phyloP scores from a whole-genome alignment of 2,797 vertebrate genomes.

The Pempheris klunzingeri region DNA sequence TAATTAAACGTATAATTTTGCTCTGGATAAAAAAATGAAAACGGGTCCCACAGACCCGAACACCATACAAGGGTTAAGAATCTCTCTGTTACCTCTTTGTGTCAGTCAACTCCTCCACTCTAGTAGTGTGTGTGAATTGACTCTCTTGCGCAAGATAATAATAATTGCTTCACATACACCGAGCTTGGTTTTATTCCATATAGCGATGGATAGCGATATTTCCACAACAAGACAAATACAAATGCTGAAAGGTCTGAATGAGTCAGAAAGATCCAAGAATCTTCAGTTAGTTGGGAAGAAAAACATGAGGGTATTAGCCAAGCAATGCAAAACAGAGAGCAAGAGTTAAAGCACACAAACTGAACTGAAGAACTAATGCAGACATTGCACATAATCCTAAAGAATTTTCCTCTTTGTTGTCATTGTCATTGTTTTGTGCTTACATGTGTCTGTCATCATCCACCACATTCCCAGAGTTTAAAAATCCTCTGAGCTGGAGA shows the following conservation, averaged over 20 bases:
- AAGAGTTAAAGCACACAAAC: neutral
- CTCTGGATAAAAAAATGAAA: too few relatives aligned
- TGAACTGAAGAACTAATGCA: constrained; percentile 19
- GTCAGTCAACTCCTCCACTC: too few relatives aligned
- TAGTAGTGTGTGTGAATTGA: too few relatives aligned
- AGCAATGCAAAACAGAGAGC: neutral
- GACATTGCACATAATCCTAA: neutral
- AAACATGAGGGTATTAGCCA: neutral
- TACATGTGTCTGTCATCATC: constrained; percentile 57
- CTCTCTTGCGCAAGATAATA: too few relatives aligned
- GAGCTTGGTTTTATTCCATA: too few relatives aligned
- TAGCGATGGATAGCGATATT: too few relatives aligned
- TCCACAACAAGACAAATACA: too few relatives aligned
- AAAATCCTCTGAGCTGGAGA: constrained; percentile 27
- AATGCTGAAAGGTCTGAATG: neutral
- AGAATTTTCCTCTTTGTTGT: constrained; percentile 1
- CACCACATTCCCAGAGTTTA: constrained; percentile 36
- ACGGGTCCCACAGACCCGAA: too few relatives aligned
- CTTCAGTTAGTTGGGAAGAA: neutral
- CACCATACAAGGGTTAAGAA: too few relatives aligned
- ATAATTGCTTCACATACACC: too few relatives aligned
- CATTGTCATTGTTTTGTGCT: constrained; percentile 35
- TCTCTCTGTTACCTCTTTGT: too few relatives aligned
- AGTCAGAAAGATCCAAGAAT: neutral
- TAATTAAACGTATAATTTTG: too few relatives aligned